Conservation (phyloP, 1,140 invertebrate species). For the Nixonia krombeini region DNA sequence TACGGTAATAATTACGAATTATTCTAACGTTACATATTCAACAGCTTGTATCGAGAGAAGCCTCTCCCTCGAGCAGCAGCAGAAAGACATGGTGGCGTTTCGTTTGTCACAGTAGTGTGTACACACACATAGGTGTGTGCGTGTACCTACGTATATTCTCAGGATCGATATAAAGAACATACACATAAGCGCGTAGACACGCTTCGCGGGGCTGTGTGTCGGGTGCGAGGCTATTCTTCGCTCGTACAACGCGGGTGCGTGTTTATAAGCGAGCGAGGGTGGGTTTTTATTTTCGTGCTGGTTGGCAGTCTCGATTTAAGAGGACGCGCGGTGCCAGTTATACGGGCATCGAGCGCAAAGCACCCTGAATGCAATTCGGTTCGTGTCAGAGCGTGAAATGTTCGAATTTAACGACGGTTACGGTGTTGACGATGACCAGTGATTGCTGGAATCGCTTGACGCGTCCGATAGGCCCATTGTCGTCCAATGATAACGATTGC, state of each 20-base stretch:
- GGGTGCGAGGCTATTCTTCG: slow-evolving; percentile 27
- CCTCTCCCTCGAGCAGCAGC: slow-evolving; percentile 23
- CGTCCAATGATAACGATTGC: too few species aligned
- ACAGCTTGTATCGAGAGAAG: slow-evolving; percentile 21
- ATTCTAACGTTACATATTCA: too few species aligned
- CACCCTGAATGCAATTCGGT: background rate
- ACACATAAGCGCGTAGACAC: slow-evolving; percentile 18
- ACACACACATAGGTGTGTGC: slow-evolving; percentile 3
- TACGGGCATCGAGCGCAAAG: slow-evolving; percentile 7
- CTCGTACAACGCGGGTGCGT: slow-evolving; percentile 17
- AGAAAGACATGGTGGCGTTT: slow-evolving; percentile 57
- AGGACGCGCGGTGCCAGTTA: slow-evolving; percentile 7
- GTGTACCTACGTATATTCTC: slow-evolving; percentile 50
- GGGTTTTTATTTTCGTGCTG: slow-evolving; percentile 26
- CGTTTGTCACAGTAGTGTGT: background rate
- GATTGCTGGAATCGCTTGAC: too few species aligned
- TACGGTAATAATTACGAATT: too few species aligned
- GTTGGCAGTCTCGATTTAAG: slow-evolving; percentile 1
- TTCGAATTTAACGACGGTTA: background rate
- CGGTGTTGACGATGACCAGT: too few species aligned
- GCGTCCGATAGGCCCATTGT: too few species aligned
- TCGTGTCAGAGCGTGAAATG: background rate
- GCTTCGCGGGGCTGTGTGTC: slow-evolving; percentile 19
- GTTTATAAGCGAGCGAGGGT: slow-evolving; percentile 22
- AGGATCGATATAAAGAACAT: slow-evolving; percentile 64